Base-by-base conservation (phyloP, 2,888 invertebrate species). In the Geotrupes spiniger region DNA sequence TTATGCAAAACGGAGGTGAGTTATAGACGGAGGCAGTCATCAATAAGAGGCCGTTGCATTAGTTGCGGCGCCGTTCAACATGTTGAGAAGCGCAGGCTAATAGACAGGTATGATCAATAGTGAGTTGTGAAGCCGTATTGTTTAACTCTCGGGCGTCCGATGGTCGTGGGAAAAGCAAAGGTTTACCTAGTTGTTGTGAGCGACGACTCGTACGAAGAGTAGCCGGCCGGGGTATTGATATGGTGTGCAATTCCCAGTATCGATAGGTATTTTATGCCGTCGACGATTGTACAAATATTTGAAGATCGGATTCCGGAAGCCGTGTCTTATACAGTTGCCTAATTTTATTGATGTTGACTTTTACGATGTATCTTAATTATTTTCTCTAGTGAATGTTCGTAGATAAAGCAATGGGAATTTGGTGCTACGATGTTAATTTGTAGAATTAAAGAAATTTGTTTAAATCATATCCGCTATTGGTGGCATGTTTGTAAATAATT, bases 141-240 rank as follows among this genome's bases (percentile, higher is more conserved):
- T 70, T 68, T 65, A 62, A 62, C 62, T 53, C 21, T 21, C 21
- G 21, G 21, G 21, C 21, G 21, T 21, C 21, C 53, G 58, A 66
- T 63, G 66, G 63, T 65, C 69, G 68, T 68, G 68, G 67, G 68
- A 68, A 68, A 68, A 63, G 68, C 54, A 68, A 68, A 68, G 68
- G 60, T 63, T 63, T 55, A 54, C 53, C 51, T 53, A 56, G 50
- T 49, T 51, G 45, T 40, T 42, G 52, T 46, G 51, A n/a, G 46
- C 51, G 15, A 42, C 47, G 15, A 25, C 8, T 25, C 16, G 21
- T 33, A 11, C 28, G 21, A 39, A 14, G 33, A 46, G 46, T 46
- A 46, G 46, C 40, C 28, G 21, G 21, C 6, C 21, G 21, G 21
- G 3, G 46, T 46, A 40, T 46, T 33, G 40, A 46, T 40, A 33